phyloP scores from a whole-genome alignment of 2,888 invertebrate species.

The Strigamia maritima region DNA sequence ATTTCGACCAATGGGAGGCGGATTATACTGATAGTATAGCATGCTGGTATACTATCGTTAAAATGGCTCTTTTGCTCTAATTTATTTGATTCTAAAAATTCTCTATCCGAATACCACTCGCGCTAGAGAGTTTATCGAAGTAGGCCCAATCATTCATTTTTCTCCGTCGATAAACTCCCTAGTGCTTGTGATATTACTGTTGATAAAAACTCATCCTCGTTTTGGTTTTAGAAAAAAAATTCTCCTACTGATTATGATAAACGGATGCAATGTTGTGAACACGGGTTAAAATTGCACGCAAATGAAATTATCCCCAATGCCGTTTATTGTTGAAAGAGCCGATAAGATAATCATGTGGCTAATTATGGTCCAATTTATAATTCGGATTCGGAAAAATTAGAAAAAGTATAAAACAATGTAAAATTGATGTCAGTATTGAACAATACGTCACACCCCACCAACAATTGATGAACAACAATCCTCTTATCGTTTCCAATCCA shows the following conservation, averaged over 20 bases:
- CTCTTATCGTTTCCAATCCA: conserved; percentile 27
- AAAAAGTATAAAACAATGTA: neutral
- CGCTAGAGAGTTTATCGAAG: too few relatives aligned
- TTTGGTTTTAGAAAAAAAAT: too few relatives aligned
- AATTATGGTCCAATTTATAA: neutral
- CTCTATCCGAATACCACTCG: too few relatives aligned
- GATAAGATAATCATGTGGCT: neutral
- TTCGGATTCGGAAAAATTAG: neutral
- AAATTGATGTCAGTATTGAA: neutral
- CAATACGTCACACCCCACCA: neutral
- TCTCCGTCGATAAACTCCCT: too few relatives aligned
- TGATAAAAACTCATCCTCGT: too few relatives aligned
- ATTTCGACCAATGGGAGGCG: too few relatives aligned
- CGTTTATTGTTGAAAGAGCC: neutral
- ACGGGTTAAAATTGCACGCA: neutral
- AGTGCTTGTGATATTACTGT: too few relatives aligned
- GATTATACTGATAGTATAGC: too few relatives aligned
- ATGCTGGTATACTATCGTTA: too few relatives aligned
- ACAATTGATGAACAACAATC: conserved; percentile 20
- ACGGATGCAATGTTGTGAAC: neutral
- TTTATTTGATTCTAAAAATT: too few relatives aligned
- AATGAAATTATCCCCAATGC: neutral
- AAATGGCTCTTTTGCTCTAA: too few relatives aligned
- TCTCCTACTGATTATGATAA: neutral
- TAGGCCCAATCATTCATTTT: too few relatives aligned